Percentiles rank a stretch among this genome's conserved stretches.
These are phyloP conservation scores for Drosophila dunni DNA, from an alignment of 1,140 invertebrate genomes.

Conservation along the genomic window DNA sequence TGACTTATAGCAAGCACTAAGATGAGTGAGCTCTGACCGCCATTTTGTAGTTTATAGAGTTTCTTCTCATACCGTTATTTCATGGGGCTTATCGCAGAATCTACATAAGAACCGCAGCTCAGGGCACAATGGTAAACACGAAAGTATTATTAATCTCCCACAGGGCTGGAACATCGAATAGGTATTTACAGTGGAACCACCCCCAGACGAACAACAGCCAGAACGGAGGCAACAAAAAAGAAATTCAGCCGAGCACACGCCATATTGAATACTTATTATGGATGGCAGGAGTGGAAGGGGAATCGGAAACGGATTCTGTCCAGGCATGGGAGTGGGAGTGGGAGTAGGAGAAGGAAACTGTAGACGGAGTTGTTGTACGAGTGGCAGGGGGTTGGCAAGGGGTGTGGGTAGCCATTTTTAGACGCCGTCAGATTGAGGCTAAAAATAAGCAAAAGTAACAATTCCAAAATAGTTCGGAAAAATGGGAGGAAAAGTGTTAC, in stretches of 20 bases:
- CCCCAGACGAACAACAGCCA: slow-evolving; percentile 46
- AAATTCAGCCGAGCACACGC: slow-evolving; percentile 24
- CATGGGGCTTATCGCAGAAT: slow-evolving; percentile 44
- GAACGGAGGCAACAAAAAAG: slow-evolving; percentile 33
- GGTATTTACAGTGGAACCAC: slow-evolving; percentile 66
- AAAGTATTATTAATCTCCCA: slow-evolving; percentile 72
- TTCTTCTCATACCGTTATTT: slow-evolving; percentile 11
- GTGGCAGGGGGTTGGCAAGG: background rate
- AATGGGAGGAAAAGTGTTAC: slow-evolving; percentile 61
- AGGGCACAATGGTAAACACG: slow-evolving; percentile 49
- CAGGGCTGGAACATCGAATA: slow-evolving; percentile 68
- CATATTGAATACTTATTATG: slow-evolving; percentile 46
- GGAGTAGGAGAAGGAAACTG: background rate
- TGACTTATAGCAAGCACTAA: background rate
- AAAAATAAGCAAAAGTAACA: slow-evolving; percentile 61
- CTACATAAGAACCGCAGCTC: slow-evolving; percentile 55
- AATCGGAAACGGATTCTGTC: slow-evolving; percentile 26
- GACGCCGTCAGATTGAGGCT: slow-evolving; percentile 40
- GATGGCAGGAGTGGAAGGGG: background rate
- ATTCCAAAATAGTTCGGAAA: slow-evolving; percentile 57
- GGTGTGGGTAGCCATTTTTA: slow-evolving; percentile 67
- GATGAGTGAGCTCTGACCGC: slow-evolving; percentile 4
- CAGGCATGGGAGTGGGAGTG: slow-evolving; percentile 31
- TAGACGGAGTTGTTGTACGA: background rate
- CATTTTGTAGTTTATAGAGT: slow-evolving; percentile 35